These are phyloP conservation scores for Tridacna gigas DNA, from an alignment of 2,888 invertebrate species.

Conservation along the genomic window DNA sequence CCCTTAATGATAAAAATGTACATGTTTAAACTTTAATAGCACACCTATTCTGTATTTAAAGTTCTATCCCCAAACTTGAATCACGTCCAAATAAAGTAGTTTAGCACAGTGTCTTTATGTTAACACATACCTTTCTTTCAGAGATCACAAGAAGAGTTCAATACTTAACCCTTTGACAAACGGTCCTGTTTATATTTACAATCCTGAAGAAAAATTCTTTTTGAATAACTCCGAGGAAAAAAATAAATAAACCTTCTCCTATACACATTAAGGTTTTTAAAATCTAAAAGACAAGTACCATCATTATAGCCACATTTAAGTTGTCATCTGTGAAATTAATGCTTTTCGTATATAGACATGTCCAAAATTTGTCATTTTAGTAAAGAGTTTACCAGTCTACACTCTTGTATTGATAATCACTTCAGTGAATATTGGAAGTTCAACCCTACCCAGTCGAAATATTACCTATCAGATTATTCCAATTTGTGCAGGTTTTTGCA, in stretches of 20 bases:
- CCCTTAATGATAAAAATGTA: background rate
- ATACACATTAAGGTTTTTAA: background rate
- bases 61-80: slow-evolving; percentile 24
- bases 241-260: too few species aligned
- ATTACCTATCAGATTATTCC: slow-evolving; percentile 12
- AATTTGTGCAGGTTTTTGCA: slow-evolving; percentile 21
- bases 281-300: background rate
- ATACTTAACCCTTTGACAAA: slow-evolving; percentile 3
- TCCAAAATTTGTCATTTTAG: background rate
- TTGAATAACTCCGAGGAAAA: too few species aligned
- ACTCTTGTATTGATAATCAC: slow-evolving; percentile 22
- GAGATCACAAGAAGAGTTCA: slow-evolving; percentile 20
- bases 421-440: slow-evolving; percentile 22
- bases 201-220: too few species aligned
- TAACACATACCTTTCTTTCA: slow-evolving; percentile 12
- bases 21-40: slow-evolving; percentile 9
- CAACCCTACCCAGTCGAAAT: slow-evolving; percentile 12
- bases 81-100: slow-evolving; percentile 21
- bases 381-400: slow-evolving; percentile 11
- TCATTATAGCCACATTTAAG: background rate
- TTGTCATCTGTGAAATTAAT: background rate
- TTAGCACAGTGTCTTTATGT: slow-evolving; percentile 6
- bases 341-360: background rate
- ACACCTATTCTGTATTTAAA: background rate
- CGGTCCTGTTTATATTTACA: too few species aligned